Evolutionary conservation across 2,797 vertebrate genomes (phyloP).

Genomic region (Anguilla obscura): DNA sequence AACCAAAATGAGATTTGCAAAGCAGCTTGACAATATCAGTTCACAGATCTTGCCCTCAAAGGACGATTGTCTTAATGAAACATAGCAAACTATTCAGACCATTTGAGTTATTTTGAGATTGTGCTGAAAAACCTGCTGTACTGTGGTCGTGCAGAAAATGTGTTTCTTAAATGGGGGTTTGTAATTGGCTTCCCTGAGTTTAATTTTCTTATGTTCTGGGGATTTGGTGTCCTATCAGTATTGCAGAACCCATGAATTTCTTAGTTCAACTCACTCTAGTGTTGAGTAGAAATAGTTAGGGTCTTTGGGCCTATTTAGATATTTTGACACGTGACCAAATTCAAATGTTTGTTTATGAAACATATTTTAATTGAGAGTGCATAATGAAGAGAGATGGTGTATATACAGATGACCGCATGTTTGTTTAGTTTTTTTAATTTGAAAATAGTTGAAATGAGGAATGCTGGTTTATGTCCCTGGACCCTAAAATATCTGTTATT

Average conservation of each 20-base stretch:
- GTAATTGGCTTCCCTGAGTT: neutral
- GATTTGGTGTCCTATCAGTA: constrained; percentile 9
- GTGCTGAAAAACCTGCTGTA: constrained; percentile 14
- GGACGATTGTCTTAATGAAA: neutral
- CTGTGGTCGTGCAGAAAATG: neutral
- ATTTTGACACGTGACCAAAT: constrained; percentile 16
- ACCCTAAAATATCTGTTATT: neutral
- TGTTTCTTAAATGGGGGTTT: neutral
- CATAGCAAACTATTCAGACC: neutral
- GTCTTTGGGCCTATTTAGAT: neutral
- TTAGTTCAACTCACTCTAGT: neutral
- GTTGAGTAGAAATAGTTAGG: constrained; percentile 6
- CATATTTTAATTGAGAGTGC: neutral
- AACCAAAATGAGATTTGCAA: constrained; percentile 14
- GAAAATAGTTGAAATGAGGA: neutral
- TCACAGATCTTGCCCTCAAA: neutral
- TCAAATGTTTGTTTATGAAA: neutral
- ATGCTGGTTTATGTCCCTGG: neutral
- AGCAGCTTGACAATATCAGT: neutral
- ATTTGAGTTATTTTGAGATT: neutral
- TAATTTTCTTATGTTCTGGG: constrained; percentile 5
- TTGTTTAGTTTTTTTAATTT: neutral
- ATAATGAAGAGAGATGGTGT: neutral
- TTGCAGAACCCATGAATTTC: constrained; percentile 1
- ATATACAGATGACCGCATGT: neutral